Conservation (phyloP, 2,113 vertebrate species). For the Salvelinus sp. region DNA sequence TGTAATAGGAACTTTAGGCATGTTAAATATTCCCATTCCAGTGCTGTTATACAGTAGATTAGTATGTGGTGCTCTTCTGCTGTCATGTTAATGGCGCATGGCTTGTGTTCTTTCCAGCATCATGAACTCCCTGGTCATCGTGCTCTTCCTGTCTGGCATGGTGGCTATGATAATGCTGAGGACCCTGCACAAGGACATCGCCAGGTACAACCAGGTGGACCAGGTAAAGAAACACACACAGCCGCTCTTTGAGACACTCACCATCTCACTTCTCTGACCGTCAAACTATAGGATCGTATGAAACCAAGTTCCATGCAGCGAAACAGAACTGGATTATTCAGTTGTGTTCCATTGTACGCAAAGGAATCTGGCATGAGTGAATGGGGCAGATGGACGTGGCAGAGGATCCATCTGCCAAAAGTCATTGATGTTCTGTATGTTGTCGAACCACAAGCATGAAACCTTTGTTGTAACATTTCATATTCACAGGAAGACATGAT, state of each 20-base stretch:
- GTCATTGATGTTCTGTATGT: too few species aligned
- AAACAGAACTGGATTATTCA: neutral
- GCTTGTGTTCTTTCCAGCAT: constrained; percentile 75
- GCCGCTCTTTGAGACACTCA: neutral
- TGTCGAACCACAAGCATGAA: neutral
- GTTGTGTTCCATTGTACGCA: neutral
- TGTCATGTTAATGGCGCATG: neutral
- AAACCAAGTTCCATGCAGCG: neutral
- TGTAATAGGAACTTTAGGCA: neutral
- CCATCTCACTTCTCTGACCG: too few species aligned
- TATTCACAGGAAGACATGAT: constrained; percentile 77
- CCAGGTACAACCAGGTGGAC: constrained; percentile 98
- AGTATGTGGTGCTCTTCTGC: neutral
- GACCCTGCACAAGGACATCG: constrained; percentile 97
- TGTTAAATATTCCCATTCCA: neutral
- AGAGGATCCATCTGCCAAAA: neutral
- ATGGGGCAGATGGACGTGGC: neutral
- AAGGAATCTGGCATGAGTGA: neutral
- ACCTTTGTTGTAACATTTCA: constrained; percentile 61
- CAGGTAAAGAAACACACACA: constrained; percentile 65
- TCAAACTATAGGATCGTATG: neutral
- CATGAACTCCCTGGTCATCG: constrained; percentile 98
- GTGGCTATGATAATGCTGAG: constrained; percentile 99
- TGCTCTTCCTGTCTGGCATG: constrained; percentile 98
- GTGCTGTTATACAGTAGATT: too few species aligned